phyloP scores from a whole-genome alignment of 37 sponge, comb jelly and placozoan species.

The Diacarnus erythraeanus region DNA sequence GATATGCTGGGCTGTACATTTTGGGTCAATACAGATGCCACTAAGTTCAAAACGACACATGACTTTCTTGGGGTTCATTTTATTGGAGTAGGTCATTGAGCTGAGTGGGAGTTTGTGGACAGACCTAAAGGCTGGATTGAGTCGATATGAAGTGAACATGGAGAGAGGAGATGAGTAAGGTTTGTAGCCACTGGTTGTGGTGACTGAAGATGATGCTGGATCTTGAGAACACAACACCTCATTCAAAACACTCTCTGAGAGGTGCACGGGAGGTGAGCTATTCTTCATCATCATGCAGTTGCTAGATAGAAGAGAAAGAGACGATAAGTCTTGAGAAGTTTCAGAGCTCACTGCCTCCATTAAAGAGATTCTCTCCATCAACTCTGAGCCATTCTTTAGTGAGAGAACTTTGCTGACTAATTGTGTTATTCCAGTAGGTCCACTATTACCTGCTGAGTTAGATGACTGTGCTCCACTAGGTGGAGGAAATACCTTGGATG shows the following conservation, averaged over 20 bases:
- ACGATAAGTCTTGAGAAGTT: neutral
- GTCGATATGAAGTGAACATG: conserved; percentile 45
- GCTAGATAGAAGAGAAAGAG: neutral
- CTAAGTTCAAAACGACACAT: conserved; percentile 57
- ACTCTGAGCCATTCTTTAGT: neutral
- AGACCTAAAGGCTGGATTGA: conserved; percentile 34
- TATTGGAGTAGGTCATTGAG: conserved; percentile 48
- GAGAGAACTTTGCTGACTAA: neutral
- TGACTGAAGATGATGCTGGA: neutral
- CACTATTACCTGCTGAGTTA: too few species aligned
- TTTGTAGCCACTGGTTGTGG: neutral
- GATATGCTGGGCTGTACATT: conserved; percentile 48
- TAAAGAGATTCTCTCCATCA: neutral
- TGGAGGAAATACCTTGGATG: neutral
- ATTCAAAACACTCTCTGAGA: neutral
- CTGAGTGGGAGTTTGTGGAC: conserved; percentile 3
- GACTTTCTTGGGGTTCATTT: conserved; percentile 46
- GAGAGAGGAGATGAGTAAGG: conserved; percentile 53
- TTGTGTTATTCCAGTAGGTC: neutral
- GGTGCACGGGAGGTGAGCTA: neutral
- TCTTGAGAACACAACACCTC: neutral
- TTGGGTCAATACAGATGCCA: conserved; percentile 51
- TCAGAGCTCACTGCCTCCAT: neutral
- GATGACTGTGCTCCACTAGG: too few species aligned
- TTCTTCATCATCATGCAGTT: neutral